Conservation (phyloP, 2,888 invertebrate genomes). For the Pristionchus entomophagus region DNA sequence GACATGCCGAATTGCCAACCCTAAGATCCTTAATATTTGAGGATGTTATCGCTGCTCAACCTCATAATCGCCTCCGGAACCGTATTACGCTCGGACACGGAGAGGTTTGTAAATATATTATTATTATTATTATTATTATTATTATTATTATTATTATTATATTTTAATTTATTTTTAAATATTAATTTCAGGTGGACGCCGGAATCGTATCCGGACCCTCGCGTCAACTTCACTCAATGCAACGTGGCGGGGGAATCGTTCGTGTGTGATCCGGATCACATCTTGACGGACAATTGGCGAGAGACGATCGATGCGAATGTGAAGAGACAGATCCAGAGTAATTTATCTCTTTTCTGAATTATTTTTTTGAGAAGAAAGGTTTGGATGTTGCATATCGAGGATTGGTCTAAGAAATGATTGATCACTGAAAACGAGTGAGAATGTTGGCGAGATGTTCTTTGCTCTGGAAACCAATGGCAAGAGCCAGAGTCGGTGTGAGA, state of each 20-base stretch:
- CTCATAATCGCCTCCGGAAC: slow-evolving; percentile 74
- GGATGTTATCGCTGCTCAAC: slow-evolving; percentile 73
- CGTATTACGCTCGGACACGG: slow-evolving; percentile 73
- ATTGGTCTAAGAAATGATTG: too few relatives aligned
- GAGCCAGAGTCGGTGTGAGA: too few relatives aligned
- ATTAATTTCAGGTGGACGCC: slow-evolving; percentile 67
- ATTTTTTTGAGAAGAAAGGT: neutral
- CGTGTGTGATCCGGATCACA: slow-evolving; percentile 74
- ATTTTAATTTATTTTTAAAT: too few relatives aligned
- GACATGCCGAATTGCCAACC: neutral
- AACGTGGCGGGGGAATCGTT: slow-evolving; percentile 65
- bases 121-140: neutral
- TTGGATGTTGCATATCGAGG: too few relatives aligned
- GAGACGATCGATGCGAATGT: slow-evolving; percentile 69
- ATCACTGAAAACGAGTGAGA: too few relatives aligned
- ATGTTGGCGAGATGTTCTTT: too few relatives aligned
- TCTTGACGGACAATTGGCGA: slow-evolving; percentile 74
- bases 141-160: too few relatives aligned
- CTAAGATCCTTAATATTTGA: neutral
- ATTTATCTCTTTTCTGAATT: slow-evolving; percentile 52
- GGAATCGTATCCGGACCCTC: slow-evolving; percentile 69
- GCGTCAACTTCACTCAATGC: slow-evolving; percentile 66
- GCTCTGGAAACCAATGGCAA: too few relatives aligned
- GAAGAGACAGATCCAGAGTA: slow-evolving; percentile 66
- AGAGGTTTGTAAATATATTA: slow-evolving; percentile 53